Evolutionary conservation across 2,888 invertebrate species (phyloP).

Genomic region (Merodon equestris): DNA sequence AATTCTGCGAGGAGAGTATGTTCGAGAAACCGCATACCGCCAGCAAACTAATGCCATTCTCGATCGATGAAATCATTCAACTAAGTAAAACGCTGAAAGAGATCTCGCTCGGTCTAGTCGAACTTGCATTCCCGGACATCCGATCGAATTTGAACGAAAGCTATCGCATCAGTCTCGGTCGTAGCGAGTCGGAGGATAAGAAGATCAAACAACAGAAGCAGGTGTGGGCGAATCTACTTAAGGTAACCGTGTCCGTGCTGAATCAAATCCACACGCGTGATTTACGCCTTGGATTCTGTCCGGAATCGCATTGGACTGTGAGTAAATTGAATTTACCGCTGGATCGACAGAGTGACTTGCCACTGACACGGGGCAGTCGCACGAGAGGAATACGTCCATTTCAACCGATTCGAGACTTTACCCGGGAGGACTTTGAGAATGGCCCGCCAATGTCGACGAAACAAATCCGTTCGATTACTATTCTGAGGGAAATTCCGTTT

Average conservation of each 20-base stretch:
- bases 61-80: slow-evolving; percentile 85
- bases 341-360: slow-evolving; percentile 81
- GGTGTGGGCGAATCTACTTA: slow-evolving; percentile 89
- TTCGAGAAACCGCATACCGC: slow-evolving; percentile 71
- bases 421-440: slow-evolving; percentile 84
- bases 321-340: slow-evolving; percentile 79
- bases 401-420: slow-evolving; percentile 81
- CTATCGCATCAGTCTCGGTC: slow-evolving; percentile 80
- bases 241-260: slow-evolving; percentile 85
- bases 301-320: slow-evolving; percentile 84
- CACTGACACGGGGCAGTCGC: slow-evolving; percentile 80
- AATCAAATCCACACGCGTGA: slow-evolving; percentile 92
- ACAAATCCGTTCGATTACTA: slow-evolving; percentile 91
- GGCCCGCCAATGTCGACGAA: slow-evolving; percentile 92
- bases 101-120: slow-evolving; percentile 90
- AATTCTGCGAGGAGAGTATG: slow-evolving; percentile 84
- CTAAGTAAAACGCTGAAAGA: slow-evolving; percentile 87
- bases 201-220: slow-evolving; percentile 80
- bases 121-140: slow-evolving; percentile 91
- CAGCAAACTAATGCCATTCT: slow-evolving; percentile 81
- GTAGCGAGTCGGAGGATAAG: slow-evolving; percentile 76
- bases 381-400: slow-evolving; percentile 80
- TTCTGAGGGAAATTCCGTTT: slow-evolving; percentile 96
- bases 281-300: slow-evolving; percentile 88
- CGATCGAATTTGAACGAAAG: slow-evolving; percentile 83